Conservation (phyloP, 2,797 vertebrate species). For the Darevskia mixta region DNA sequence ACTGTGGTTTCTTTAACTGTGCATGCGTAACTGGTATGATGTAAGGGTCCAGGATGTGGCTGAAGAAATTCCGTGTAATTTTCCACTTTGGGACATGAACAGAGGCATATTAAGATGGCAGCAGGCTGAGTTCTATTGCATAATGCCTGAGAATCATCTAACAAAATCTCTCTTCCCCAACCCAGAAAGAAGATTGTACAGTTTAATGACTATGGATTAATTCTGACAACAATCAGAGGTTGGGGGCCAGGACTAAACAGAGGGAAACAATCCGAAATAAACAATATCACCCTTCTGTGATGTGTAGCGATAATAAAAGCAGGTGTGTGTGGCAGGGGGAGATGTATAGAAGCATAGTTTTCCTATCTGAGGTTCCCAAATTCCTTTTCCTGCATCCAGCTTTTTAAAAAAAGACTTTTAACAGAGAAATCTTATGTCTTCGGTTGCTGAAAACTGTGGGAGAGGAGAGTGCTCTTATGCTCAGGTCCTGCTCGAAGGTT, state of each 20-base stretch:
- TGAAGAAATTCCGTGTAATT: background rate
- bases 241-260: background rate
- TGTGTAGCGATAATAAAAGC: background rate
- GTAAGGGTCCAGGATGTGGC: background rate
- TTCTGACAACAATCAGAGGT: background rate
- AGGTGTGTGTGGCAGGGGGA: background rate
- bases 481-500: no score
- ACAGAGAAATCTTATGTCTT: background rate
- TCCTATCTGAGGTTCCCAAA: background rate
- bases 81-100: background rate
- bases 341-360: background rate
- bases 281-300: slow-evolving; percentile 8
- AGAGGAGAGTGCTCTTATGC: background rate
- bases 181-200: background rate
- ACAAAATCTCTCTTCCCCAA: background rate
- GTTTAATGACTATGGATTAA: slow-evolving; percentile 21
- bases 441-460: background rate
- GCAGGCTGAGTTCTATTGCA: background rate
- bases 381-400: background rate
- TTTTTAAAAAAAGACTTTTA: background rate
- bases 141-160: background rate
- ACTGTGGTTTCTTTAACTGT: background rate
- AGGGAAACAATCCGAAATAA: background rate
- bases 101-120: background rate
- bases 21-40: background rate